phyloP scores from a whole-genome alignment of 2,888 invertebrate species.

The Andrena praecox region DNA sequence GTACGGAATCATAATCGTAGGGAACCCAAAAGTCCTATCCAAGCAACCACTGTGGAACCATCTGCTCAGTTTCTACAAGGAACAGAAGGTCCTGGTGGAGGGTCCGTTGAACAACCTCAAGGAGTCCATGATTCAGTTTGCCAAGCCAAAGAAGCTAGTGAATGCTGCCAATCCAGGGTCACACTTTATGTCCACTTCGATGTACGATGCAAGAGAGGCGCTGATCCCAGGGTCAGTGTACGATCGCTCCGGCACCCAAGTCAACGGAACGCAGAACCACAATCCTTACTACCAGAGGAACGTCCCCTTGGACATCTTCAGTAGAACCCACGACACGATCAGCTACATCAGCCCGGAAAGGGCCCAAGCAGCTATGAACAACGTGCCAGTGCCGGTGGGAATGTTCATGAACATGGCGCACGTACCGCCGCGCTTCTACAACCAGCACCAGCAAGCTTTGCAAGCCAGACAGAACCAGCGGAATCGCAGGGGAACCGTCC shows the following conservation, averaged over 20 bases:
- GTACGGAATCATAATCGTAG: slow-evolving; percentile 99
- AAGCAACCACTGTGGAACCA: slow-evolving; percentile 99
- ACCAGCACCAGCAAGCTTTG: slow-evolving; percentile 90
- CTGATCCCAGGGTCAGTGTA: slow-evolving; percentile 97
- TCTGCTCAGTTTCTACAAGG: slow-evolving; percentile 98
- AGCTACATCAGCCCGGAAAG: slow-evolving; percentile 96
- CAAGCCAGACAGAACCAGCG: slow-evolving; percentile 86
- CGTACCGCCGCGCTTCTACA: slow-evolving; percentile 91
- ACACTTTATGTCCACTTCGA: slow-evolving; percentile 98
- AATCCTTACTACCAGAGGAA: slow-evolving; percentile 84
- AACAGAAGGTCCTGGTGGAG: slow-evolving; percentile 98
- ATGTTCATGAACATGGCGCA: slow-evolving; percentile 97
- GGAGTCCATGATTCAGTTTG: slow-evolving; percentile 98
- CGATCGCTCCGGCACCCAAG: slow-evolving; percentile 89
- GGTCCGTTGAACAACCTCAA: slow-evolving; percentile 98
- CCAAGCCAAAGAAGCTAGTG: slow-evolving; percentile 97
- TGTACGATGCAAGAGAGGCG: slow-evolving; percentile 98
- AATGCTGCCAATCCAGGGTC: slow-evolving; percentile 98
- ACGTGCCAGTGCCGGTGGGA: slow-evolving; percentile 96
- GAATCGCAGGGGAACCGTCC: slow-evolving; percentile 75
- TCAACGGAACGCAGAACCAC: slow-evolving; percentile 81
- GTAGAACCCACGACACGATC: slow-evolving; percentile 94
- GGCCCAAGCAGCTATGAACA: slow-evolving; percentile 90
- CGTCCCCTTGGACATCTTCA: slow-evolving; percentile 88
- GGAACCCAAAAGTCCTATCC: slow-evolving; percentile 99